Conservation (phyloP, 2,113 vertebrate genomes). For the Marcusenius ussheri region DNA sequence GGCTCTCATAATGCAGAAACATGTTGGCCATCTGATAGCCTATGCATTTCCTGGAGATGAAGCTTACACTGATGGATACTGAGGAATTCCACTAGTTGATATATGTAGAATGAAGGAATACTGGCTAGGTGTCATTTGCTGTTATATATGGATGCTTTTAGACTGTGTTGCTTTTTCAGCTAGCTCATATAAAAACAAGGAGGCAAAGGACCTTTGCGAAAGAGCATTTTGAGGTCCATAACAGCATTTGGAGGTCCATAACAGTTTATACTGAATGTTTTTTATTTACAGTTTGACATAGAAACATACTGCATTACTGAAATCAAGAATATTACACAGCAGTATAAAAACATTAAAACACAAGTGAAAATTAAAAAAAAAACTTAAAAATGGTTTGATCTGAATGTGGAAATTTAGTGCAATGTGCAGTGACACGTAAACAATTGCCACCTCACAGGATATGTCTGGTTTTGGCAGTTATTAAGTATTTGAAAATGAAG, state of each 20-base stretch:
- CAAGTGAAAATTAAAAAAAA: background rate
- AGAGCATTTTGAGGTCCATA: background rate
- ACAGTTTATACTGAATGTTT: background rate
- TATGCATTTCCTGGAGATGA: slow-evolving; percentile 36
- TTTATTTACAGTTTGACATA: background rate
- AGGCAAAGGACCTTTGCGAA: background rate
- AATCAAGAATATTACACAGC: background rate
- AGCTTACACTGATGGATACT: slow-evolving; percentile 47
- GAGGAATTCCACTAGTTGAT: slow-evolving; percentile 6
- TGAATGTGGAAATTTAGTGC: background rate
- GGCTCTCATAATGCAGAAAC: slow-evolving; percentile 34
- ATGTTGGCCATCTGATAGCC: slow-evolving; percentile 48
- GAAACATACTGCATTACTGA: background rate
- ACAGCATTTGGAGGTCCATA: too few relatives aligned
- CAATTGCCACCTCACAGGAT: background rate
- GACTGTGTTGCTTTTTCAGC: background rate
- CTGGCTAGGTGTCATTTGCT: background rate
- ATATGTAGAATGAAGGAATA: background rate
- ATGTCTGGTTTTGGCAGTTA: background rate
- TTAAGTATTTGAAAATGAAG: background rate
- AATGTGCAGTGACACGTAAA: background rate
- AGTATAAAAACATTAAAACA: background rate
- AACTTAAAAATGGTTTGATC: background rate
- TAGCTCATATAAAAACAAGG: background rate
- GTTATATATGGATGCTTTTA: background rate